phyloP scores from a whole-genome alignment of 2,113 vertebrate species.

The Typhlomys cinereus region DNA sequence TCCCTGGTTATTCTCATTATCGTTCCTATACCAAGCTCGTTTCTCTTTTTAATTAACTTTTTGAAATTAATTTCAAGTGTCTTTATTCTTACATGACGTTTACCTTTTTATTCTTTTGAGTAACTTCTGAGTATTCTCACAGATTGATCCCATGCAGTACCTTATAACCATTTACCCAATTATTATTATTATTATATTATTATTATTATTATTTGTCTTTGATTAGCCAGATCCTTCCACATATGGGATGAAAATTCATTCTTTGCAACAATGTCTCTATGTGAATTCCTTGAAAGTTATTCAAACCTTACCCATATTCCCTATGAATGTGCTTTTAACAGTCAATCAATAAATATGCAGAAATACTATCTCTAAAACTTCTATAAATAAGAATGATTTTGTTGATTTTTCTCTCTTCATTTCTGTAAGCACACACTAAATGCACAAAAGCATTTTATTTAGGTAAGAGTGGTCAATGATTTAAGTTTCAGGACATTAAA shows the following conservation, averaged over 20 bases:
- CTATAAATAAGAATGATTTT: constrained; percentile 24
- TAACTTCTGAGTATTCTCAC: not conserved
- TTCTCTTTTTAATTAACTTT: not conserved
- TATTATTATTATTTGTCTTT: not conserved
- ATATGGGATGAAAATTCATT: not conserved
- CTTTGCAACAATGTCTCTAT: not conserved
- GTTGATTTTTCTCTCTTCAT: constrained; percentile 37
- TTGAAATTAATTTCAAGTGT: no score
- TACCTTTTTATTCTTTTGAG: no score
- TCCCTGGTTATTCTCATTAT: not conserved
- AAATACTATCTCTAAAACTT: constrained; percentile 37
- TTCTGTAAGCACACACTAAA: constrained; percentile 49
- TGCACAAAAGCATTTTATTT: constrained; percentile 63
- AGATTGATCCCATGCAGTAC: not conserved
- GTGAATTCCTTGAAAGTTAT: not conserved
- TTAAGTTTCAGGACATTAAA: constrained; percentile 75
- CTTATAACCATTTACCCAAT: not conserved
- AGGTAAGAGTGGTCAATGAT: constrained; percentile 63
- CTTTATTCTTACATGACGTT: no score
- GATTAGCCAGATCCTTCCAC: not conserved
- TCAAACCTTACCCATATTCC: not conserved
- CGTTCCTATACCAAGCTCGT: not conserved
- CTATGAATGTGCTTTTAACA: not conserved
- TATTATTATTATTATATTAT: not conserved
- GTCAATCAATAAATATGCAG: not conserved